Conservation (phyloP, 2,797 vertebrate species). For the Steatocranus sp. region DNA sequence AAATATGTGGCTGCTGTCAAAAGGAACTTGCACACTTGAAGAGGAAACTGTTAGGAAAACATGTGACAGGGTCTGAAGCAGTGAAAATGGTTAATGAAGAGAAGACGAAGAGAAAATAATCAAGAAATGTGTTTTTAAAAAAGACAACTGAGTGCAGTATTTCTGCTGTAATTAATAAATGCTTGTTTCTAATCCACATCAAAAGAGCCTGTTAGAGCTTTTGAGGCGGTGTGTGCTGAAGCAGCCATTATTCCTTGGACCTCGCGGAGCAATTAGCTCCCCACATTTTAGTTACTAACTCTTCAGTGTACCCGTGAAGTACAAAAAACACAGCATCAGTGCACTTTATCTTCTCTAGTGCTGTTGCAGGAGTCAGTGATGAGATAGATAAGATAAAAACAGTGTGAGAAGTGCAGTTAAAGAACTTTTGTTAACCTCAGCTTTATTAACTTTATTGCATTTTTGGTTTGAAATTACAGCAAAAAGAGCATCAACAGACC, state of each 20-base stretch:
- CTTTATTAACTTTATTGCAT: neutral
- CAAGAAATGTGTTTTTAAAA: neutral
- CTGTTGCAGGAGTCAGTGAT: conserved; percentile 12
- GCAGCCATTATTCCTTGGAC: conserved; percentile 24
- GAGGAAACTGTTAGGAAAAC: neutral
- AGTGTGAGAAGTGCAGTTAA: neutral
- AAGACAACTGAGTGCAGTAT: neutral
- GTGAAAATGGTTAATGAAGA: neutral
- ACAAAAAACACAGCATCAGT: conserved; percentile 4
- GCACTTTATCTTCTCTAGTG: conserved; percentile 26
- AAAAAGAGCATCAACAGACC: neutral
- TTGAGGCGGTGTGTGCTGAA: neutral
- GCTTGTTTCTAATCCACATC: conserved; percentile 14
- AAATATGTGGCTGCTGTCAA: conserved; percentile 17
- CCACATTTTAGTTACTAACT: neutral
- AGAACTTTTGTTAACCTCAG: neutral
- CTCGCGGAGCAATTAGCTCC: conserved; percentile 37
- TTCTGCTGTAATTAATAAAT: neutral
- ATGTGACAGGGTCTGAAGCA: neutral
- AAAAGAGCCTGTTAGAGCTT: conserved; percentile 7
- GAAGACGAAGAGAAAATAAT: neutral
- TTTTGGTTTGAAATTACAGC: neutral
- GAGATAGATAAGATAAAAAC: conserved; percentile 10
- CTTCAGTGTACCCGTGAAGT: neutral
- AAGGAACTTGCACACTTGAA: neutral